phyloP scores from a whole-genome alignment of 2,797 vertebrate species.

The Mus caroli region DNA sequence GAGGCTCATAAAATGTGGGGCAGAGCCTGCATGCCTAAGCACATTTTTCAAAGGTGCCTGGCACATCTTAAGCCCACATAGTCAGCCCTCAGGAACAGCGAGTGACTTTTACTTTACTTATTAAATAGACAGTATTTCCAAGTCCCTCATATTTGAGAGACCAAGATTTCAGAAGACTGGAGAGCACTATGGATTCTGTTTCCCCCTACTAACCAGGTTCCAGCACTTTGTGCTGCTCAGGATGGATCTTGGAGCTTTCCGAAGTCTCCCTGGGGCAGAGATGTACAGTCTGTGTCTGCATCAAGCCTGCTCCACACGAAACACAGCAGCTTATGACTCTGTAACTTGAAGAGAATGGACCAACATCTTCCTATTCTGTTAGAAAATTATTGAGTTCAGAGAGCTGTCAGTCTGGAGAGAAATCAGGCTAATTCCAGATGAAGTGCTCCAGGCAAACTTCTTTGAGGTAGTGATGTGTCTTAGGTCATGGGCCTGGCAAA shows the following conservation, averaged over 20 bases:
- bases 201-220: neutral
- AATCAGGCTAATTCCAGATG: neutral
- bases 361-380: neutral
- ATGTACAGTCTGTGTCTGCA: neutral
- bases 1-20: conserved; percentile 22
- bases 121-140: conserved; percentile 40
- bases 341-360: neutral
- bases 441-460: neutral
- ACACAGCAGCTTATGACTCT: neutral
- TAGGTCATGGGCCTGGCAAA: neutral
- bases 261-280: neutral
- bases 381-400: neutral
- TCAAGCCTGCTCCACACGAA: neutral
- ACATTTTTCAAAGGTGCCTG: conserved; percentile 50
- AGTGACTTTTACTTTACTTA: conserved; percentile 51
- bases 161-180: conserved; percentile 32
- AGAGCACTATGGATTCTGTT: conserved; percentile 25
- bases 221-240: neutral
- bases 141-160: neutral
- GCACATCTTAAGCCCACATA: neutral
- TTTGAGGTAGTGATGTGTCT: neutral
- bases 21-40: neutral
- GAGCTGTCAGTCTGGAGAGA: neutral
- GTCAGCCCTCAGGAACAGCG: neutral
- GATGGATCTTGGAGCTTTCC: neutral